Evolutionary conservation across 1,140 invertebrate species (phyloP).

Genomic region (Zaprionus ghesquierei): DNA sequence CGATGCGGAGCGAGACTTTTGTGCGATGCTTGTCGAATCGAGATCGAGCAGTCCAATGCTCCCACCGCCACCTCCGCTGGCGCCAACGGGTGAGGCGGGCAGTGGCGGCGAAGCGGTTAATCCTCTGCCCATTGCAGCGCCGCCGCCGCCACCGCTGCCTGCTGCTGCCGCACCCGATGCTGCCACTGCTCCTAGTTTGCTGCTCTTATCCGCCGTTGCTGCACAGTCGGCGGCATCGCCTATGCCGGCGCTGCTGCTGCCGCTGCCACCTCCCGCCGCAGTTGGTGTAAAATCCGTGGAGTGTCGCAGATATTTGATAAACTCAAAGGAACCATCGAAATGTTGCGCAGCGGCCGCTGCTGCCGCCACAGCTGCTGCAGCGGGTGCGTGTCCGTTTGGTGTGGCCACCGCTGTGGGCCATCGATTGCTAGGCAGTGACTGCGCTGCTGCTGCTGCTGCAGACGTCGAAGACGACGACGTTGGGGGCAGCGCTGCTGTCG

Average conservation of each 20-base stretch:
- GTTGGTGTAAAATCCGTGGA: conserved; percentile 70
- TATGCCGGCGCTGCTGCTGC: neutral
- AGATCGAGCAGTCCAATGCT: conserved; percentile 62
- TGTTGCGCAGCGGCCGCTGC: conserved; percentile 60
- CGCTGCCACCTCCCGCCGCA: neutral
- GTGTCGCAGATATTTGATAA: conserved; percentile 80
- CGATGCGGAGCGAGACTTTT: conserved; percentile 75
- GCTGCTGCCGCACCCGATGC: neutral
- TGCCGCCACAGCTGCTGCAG: conserved; percentile 18
- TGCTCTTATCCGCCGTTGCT: conserved; percentile 37
- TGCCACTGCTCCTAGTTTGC: conserved; percentile 9
- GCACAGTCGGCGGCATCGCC: conserved; percentile 11
- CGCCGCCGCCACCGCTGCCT: no score
- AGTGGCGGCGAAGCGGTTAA: conserved; percentile 42
- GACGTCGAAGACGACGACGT: conserved; percentile 16
- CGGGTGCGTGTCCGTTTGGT: conserved; percentile 54
- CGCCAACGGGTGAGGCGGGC: conserved; percentile 53
- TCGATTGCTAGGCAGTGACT: conserved; percentile 52
- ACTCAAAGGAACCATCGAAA: conserved; percentile 81
- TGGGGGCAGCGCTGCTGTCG: conserved; percentile 11
- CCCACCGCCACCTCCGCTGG: conserved; percentile 14
- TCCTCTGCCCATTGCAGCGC: conserved; percentile 26
- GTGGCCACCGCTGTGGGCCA: conserved; percentile 70
- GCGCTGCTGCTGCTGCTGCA: neutral
- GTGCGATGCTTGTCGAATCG: conserved; percentile 69